Evolutionary conservation across 64 coral and sea anemone genomes (phyloP), one percentile per base, ranked within the genome.

Genomic region (Pachyseris speciosa): DNA sequence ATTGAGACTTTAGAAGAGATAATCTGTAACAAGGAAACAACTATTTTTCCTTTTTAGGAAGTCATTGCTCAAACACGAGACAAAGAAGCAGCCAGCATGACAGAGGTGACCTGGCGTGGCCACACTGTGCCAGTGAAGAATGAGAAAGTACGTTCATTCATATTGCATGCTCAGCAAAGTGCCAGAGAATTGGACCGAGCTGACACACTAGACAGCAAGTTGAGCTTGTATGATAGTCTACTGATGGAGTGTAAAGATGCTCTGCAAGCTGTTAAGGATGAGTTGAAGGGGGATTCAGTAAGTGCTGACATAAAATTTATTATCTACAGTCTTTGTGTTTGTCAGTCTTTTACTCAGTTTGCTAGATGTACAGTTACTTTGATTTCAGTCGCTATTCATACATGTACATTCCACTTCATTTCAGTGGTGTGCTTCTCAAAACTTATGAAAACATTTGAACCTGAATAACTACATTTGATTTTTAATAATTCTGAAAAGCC

Each of bases 221-320:
- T 99, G 90, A 75, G 85, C n/a, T 69, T 99, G 65, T 99, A 95
- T 91, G 97, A 99, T 37, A 86, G 87, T 58, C 80, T 99, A 37
- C 85, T 99, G 71, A 95, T 99, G 94, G 97, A 99, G 26, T 95
- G 97, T 65, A 99, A 99, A 67, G 97, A 99, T 95, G 97, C 93
- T 27, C 53, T 93, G 86, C 97, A 99, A 86, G 94, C 86, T 40
- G 86, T 99, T 37, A 99, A 99, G 37, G 97, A 99, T 83, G 97
- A 99, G 32, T 49, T 99, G 13, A 99, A 99, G 63, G 73, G 72
- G 41, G 97, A 99, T 31, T 79, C 86, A 48, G 97, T 98, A 55
- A 87, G 87, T 20, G 30, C 0, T 17, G 52, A 9, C 6, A 27
- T 58, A 5, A n/a, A 22, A 17, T 26, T 36, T 57, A n/a, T 3